These are phyloP conservation scores for Tretioscincus oriximinensis DNA, from an alignment of 2,113 vertebrate species.

Conservation along the genomic window DNA sequence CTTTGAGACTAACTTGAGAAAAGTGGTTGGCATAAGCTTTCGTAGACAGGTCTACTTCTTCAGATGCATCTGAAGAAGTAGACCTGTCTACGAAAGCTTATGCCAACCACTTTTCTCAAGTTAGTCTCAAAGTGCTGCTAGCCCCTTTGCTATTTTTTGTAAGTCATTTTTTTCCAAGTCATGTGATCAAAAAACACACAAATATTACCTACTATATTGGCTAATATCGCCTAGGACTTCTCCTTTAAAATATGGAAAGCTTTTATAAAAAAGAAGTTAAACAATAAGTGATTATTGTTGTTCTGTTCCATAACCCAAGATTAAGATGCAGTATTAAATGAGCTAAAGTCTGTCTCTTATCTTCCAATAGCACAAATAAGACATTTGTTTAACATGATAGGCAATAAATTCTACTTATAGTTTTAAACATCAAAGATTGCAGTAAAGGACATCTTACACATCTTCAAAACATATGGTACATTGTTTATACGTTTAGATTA, in stretches of 20 bases:
- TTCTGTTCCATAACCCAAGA: neutral
- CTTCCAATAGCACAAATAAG: neutral
- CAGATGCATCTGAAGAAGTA: too few relatives aligned
- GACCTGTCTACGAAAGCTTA: too few relatives aligned
- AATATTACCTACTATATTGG: neutral
- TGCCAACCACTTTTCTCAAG: too few relatives aligned
- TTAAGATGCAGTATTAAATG: neutral
- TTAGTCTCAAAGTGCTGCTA: too few relatives aligned
- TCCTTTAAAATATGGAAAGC: neutral
- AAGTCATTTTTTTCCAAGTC: neutral
- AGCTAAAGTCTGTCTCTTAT: neutral
- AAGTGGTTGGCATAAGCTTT: too few relatives aligned
- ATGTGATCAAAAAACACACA: neutral
- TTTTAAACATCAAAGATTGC: neutral
- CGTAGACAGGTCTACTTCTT: too few relatives aligned
- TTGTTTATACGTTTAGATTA: neutral
- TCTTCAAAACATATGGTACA: neutral
- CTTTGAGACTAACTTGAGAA: too few relatives aligned
- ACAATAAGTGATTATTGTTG: neutral
- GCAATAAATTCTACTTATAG: neutral
- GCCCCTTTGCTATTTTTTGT: too few relatives aligned
- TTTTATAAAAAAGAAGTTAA: slow-evolving; percentile 3
- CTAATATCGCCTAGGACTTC: neutral
- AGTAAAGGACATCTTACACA: neutral
- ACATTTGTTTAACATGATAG: neutral